These are phyloP conservation scores for Epirrhoe tristata DNA, from an alignment of 2,888 invertebrate genomes.

Conservation along the genomic window DNA sequence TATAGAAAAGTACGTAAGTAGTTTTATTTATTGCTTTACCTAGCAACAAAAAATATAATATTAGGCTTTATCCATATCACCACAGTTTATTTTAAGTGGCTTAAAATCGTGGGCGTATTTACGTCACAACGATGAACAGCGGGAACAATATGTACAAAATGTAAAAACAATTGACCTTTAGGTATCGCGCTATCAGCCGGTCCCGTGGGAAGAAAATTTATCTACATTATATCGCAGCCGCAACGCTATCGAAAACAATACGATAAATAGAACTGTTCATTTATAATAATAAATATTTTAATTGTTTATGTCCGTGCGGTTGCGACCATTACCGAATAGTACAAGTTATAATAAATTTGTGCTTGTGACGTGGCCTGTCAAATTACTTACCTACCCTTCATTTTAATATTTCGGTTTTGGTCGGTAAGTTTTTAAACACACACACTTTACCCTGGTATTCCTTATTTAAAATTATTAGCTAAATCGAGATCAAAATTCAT, in stretches of 20 bases:
- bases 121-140: not conserved
- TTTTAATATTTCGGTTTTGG: slow-evolving; percentile 56
- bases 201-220: slow-evolving; percentile 81
- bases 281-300: slow-evolving; percentile 57
- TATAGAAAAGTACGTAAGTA: too few species aligned
- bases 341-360: slow-evolving; percentile 70
- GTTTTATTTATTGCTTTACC: too few species aligned
- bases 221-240: slow-evolving; percentile 67
- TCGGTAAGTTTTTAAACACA: not conserved
- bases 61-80: too few species aligned
- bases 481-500: too few species aligned
- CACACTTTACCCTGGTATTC: too few species aligned
- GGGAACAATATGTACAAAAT: slow-evolving; percentile 1
- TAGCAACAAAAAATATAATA: too few species aligned
- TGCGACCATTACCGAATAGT: slow-evolving; percentile 59
- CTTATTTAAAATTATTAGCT: too few species aligned
- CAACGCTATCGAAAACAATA: slow-evolving; percentile 58
- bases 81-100: not conserved
- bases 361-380: slow-evolving; percentile 61
- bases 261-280: slow-evolving; percentile 51
- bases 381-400: slow-evolving; percentile 59
- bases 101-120: not conserved
- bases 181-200: slow-evolving; percentile 49
- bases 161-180: slow-evolving; percentile 34
- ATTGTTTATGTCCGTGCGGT: slow-evolving; percentile 76